A percentile compares a stretch with the other conserved stretches of the same genome.
Evolutionary conservation across 2,888 invertebrate genomes (phyloP).

Genomic region (Cabera pusaria): DNA sequence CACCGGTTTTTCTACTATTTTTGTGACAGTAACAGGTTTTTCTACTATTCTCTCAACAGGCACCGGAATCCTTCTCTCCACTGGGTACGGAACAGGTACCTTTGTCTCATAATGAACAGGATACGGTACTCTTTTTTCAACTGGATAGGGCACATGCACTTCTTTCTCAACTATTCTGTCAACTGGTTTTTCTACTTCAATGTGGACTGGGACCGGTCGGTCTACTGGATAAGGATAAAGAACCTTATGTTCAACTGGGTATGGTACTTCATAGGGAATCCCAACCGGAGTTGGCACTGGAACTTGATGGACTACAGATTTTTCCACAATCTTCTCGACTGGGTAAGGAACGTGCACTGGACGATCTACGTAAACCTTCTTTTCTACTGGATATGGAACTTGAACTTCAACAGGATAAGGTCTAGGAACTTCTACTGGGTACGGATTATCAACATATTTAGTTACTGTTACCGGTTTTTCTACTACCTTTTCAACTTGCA

Average conservation of each 20-base stretch:
- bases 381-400: constrained; percentile 76
- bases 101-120: constrained; percentile 52
- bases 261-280: constrained; percentile 57
- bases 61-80: constrained; percentile 78
- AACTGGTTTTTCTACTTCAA: constrained; percentile 70
- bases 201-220: constrained; percentile 65
- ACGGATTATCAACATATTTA: constrained; percentile 82
- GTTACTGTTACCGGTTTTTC: constrained; percentile 80
- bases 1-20: constrained; percentile 67
- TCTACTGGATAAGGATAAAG: constrained; percentile 66
- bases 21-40: constrained; percentile 79
- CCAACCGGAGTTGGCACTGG: constrained; percentile 72
- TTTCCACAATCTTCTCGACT: constrained; percentile 80
- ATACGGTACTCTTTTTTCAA: constrained; percentile 57
- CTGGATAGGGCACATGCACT: constrained; percentile 38
- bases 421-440: constrained; percentile 77
- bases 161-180: constrained; percentile 46
- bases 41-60: constrained; percentile 80
- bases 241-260: constrained; percentile 64
- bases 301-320: constrained; percentile 64
- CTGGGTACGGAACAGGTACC: constrained; percentile 73
- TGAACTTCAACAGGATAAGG: constrained; percentile 82
- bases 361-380: constrained; percentile 77
- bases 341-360: constrained; percentile 76
- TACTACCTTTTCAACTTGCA: constrained; percentile 77